A percentile compares a stretch with the other conserved stretches of the same genome.
phyloP scores from a whole-genome alignment of 2,888 invertebrate species.

The Brenthis daphne region DNA sequence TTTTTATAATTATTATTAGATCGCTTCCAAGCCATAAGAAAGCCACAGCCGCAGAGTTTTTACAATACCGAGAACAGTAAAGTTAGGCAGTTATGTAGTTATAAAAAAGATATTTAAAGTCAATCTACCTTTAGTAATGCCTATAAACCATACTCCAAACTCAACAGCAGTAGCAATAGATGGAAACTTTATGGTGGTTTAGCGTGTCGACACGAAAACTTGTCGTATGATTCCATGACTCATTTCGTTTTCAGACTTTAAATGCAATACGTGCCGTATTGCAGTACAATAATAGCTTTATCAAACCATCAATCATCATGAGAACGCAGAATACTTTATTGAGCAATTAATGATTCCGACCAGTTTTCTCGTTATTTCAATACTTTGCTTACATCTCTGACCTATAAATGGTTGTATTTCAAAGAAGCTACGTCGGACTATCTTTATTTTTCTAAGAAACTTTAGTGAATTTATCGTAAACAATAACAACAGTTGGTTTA shows the following conservation, averaged over 20 bases:
- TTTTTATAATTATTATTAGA: too few species aligned
- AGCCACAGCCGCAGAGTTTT: too few species aligned
- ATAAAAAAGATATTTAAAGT: too few species aligned
- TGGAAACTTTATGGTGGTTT: slow-evolving; percentile 46
- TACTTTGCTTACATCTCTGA: slow-evolving; percentile 26
- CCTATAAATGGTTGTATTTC: slow-evolving; percentile 26
- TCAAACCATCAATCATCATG: slow-evolving; percentile 41
- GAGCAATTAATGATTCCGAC: slow-evolving; percentile 34
- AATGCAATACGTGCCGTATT: slow-evolving; percentile 35
- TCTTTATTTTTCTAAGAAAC: slow-evolving; percentile 26
- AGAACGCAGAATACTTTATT: slow-evolving; percentile 35
- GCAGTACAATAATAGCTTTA: slow-evolving; percentile 40
- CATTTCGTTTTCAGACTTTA: slow-evolving; percentile 41
- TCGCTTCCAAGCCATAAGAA: too few species aligned
- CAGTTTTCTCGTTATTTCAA: slow-evolving; percentile 33
- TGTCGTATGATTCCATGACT: slow-evolving; percentile 50
- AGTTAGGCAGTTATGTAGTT: too few species aligned
- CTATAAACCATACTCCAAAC: slow-evolving; percentile 16
- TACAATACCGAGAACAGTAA: too few species aligned
- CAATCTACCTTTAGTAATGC: too few species aligned
- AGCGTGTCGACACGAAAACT: slow-evolving; percentile 53
- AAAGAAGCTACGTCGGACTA: slow-evolving; percentile 20
- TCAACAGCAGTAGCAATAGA: slow-evolving; percentile 24
- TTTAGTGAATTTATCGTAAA: slow-evolving; percentile 21
- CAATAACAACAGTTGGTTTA: slow-evolving; percentile 12